phyloP scores from a whole-genome alignment of 53 echinoderm and acorn worm genomes.

The Actinopyga echinites region DNA sequence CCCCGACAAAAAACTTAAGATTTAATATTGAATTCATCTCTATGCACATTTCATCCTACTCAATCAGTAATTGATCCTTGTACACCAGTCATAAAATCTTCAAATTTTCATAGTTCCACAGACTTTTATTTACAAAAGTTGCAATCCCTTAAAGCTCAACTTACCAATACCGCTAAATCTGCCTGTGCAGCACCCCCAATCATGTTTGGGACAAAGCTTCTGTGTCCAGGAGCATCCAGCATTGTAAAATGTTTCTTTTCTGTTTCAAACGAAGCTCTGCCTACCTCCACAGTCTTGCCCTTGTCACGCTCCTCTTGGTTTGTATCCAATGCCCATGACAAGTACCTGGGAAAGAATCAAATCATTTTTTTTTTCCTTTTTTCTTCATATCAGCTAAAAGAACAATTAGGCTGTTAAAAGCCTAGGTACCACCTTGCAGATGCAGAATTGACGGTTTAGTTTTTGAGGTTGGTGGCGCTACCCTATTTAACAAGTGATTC shows the following conservation, averaged over 20 bases:
- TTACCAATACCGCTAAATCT: conserved; percentile 94
- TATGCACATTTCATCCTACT: too few relatives aligned
- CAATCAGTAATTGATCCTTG: too few relatives aligned
- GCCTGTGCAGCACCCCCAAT: conserved; percentile 98
- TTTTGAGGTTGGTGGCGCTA: too few relatives aligned
- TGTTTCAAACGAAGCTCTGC: conserved; percentile 96
- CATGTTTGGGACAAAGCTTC: conserved; percentile 99
- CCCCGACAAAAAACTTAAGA: too few relatives aligned
- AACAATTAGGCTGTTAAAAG: too few relatives aligned
- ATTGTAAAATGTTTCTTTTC: conserved; percentile 97
- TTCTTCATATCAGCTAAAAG: background rate
- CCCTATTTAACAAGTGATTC: too few relatives aligned
- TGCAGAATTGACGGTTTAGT: too few relatives aligned
- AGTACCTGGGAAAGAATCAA: conserved; percentile 65
- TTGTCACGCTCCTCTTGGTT: conserved; percentile 98
- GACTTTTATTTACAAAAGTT: too few relatives aligned
- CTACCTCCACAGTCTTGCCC: conserved; percentile 97
- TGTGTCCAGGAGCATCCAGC: conserved; percentile 95
- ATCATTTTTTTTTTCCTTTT: background rate
- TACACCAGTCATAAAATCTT: too few relatives aligned
- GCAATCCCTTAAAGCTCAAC: background rate
- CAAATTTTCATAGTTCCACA: background rate
- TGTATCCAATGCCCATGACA: conserved; percentile 97
- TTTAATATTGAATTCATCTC: too few relatives aligned
- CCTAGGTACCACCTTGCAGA: background rate